Conservation (phyloP, 1,140 invertebrate genomes). For the Micrasema longulum region DNA sequence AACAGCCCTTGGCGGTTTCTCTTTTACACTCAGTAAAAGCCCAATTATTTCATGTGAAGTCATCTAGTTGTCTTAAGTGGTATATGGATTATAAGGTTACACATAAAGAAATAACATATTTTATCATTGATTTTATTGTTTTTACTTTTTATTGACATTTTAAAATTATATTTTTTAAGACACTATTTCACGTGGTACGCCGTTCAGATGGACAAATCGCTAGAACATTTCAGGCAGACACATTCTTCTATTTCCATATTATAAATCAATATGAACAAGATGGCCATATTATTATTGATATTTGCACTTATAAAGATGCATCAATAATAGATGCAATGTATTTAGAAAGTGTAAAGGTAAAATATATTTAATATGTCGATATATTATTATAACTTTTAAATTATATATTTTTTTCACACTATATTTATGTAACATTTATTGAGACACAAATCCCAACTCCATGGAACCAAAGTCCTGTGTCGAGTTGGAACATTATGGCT, state of each 20-base stretch:
- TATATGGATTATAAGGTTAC: too few species aligned
- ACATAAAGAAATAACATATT: too few species aligned
- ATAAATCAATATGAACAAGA: slow-evolving; percentile 88
- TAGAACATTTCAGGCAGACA: slow-evolving; percentile 75
- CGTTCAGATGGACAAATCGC: slow-evolving; percentile 71
- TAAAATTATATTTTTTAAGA: too few species aligned
- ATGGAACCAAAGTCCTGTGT: too few species aligned
- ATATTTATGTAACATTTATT: too few species aligned
- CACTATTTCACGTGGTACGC: slow-evolving; percentile 79
- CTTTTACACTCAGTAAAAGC: neutral
- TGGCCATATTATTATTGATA: slow-evolving; percentile 79
- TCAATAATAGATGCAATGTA: slow-evolving; percentile 89
- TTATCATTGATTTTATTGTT: too few species aligned
- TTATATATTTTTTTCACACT: too few species aligned
- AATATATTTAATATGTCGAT: neutral
- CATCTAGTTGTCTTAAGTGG: too few species aligned
- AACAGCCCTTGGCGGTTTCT: neutral
- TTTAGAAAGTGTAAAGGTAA: slow-evolving; percentile 80
- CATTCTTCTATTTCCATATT: slow-evolving; percentile 89
- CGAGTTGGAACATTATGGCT: too few species aligned
- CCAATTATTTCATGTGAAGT: neutral
- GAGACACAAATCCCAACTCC: too few species aligned
- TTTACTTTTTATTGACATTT: too few species aligned
- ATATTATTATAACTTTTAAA: too few species aligned
- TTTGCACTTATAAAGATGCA: slow-evolving; percentile 86